Conservation (phyloP, 2,888 invertebrate genomes). For the Drosophila rellima region DNA sequence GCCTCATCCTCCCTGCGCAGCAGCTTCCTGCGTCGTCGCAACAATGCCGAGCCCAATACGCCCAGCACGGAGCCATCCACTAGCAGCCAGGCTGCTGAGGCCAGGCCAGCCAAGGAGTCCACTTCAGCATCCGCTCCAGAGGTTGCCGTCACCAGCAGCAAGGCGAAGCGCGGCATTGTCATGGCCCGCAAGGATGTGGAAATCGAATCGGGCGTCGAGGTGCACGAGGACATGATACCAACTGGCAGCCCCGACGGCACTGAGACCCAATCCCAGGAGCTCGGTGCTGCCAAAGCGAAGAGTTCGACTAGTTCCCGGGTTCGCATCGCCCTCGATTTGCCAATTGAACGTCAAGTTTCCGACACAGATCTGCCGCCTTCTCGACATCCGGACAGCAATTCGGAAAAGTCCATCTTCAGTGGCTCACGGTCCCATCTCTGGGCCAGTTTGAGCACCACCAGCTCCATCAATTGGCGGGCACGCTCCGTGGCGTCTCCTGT, state of each 20-base stretch:
- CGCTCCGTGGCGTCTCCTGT: constrained; percentile 37
- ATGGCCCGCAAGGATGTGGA: constrained; percentile 82
- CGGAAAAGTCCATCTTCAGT: neutral
- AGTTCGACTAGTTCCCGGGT: neutral
- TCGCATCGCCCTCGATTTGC: constrained; percentile 54
- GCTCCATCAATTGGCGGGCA: constrained; percentile 25
- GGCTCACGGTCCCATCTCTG: neutral
- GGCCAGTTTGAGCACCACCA: constrained; percentile 10
- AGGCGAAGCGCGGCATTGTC: constrained; percentile 66
- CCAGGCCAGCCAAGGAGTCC: neutral
- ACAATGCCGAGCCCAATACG: constrained; percentile 52
- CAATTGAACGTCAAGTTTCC: constrained; percentile 1
- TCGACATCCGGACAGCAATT: neutral
- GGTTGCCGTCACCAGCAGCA: constrained; percentile 48
- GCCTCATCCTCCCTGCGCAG: constrained; percentile 59
- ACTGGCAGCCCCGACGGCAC: constrained; percentile 3
- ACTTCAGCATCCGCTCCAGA: constrained; percentile 29
- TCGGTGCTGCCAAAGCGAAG: neutral
- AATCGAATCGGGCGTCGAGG: constrained; percentile 85
- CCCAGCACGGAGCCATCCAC: constrained; percentile 39
- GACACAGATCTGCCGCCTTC: neutral
- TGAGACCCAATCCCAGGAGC: neutral
- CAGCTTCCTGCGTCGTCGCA: constrained; percentile 76
- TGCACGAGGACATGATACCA: constrained; percentile 84
- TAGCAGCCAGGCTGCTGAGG: constrained; percentile 15